Conservation (phyloP, 2,113 vertebrate genomes). For the Megaleporinus macrocephalus region DNA sequence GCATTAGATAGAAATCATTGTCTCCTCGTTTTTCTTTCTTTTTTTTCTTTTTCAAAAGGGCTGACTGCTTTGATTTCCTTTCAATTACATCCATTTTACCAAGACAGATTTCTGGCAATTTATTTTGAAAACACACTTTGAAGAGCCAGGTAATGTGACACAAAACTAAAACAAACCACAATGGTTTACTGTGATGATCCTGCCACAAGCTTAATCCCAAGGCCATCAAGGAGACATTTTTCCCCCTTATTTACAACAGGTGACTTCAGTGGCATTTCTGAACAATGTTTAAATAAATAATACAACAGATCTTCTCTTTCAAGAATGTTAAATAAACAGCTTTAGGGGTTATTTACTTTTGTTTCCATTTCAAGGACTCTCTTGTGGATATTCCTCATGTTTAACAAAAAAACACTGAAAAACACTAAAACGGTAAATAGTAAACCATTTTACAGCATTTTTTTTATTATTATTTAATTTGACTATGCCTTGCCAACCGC, state of each 20-base stretch:
- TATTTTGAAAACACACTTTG: slow-evolving; percentile 35
- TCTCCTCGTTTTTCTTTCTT: slow-evolving; percentile 29
- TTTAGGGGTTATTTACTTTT: slow-evolving; percentile 58
- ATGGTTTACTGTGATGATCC: slow-evolving; percentile 7
- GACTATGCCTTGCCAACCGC: too few species aligned
- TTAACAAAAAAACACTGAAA: slow-evolving; percentile 28
- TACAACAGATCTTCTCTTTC: too few species aligned
- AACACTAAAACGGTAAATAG: background rate
- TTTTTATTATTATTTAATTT: too few species aligned
- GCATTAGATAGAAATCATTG: slow-evolving; percentile 42
- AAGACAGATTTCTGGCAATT: slow-evolving; percentile 20
- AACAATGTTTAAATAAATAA: slow-evolving; percentile 30
- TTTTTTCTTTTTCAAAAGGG: background rate
- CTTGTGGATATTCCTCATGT: slow-evolving; percentile 51
- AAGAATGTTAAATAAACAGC: slow-evolving; percentile 55
- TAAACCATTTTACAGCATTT: too few species aligned
- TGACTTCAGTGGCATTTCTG: slow-evolving; percentile 33
- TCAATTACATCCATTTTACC: slow-evolving; percentile 16
- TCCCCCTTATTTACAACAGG: slow-evolving; percentile 9
- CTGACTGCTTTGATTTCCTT: background rate
- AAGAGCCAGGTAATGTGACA: slow-evolving; percentile 11
- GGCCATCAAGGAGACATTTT: background rate
- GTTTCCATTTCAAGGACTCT: slow-evolving; percentile 43
- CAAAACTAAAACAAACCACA: slow-evolving; percentile 19
- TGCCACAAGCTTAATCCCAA: slow-evolving; percentile 11